phyloP scores from a whole-genome alignment of 2,113 vertebrate species.

The Scytalopus superciliaris region DNA sequence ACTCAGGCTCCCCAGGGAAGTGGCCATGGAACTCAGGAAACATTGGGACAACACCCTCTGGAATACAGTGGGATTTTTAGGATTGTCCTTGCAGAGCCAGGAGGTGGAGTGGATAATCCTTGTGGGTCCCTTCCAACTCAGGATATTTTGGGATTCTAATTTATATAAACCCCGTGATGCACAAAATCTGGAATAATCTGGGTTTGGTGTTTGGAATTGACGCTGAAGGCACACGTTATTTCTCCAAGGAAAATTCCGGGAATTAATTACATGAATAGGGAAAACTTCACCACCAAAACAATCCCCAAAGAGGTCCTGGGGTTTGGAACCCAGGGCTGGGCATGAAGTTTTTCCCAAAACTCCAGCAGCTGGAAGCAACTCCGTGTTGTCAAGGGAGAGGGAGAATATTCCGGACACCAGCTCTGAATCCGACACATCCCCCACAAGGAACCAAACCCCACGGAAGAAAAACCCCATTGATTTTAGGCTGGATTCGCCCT shows the following conservation, averaged over 20 bases:
- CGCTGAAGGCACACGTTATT: not conserved
- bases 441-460: not conserved
- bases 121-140: not conserved
- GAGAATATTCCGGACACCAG: too few relatives aligned
- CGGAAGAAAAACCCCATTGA: not conserved
- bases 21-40: too few relatives aligned
- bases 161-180: accelerated
- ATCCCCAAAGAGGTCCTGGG: not conserved
- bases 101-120: not conserved
- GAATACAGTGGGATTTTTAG: not conserved
- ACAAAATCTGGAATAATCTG: not conserved
- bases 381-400: too few relatives aligned
- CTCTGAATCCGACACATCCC: not conserved
- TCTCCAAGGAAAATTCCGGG: not conserved
- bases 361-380: not conserved
- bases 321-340: not conserved
- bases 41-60: not conserved
- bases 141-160: not conserved
- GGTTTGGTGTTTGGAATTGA: not conserved
- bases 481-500: slow-evolving; percentile 35
- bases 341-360: not conserved
- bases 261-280: not conserved
- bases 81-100: not conserved
- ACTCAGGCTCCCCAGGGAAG: too few relatives aligned
- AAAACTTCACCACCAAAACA: not conserved